Evolutionary conservation across 2,888 invertebrate species (phyloP).

Genomic region (Sarcophaga subvicina): DNA sequence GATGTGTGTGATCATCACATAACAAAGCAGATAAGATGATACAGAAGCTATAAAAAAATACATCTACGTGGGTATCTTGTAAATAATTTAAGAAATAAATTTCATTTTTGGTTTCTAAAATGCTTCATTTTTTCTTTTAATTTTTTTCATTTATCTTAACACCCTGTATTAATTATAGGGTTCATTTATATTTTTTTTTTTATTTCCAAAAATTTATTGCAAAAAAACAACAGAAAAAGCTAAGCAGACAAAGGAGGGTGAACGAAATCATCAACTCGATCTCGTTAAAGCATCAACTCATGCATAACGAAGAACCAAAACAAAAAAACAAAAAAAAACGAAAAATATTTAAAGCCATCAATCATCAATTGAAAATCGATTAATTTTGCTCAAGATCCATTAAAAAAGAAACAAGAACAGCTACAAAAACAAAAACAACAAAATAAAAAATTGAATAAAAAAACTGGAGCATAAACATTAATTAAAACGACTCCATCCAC

Average conservation of each 20-base stretch:
- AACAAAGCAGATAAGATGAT: too few relatives aligned
- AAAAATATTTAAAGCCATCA: conserved; percentile 35
- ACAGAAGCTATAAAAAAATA: too few relatives aligned
- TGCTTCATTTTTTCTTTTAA: not conserved
- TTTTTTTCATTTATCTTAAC: not conserved
- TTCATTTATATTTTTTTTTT: not conserved
- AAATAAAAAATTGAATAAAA: not conserved
- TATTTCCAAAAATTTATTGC: not conserved
- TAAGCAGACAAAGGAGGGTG: not conserved
- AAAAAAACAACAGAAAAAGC: not conserved
- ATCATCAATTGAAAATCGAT: conserved; percentile 59
- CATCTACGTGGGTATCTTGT: too few relatives aligned
- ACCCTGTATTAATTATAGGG: not conserved
- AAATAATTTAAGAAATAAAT: too few relatives aligned
- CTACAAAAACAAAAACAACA: conserved; percentile 7
- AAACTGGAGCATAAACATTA: conserved; percentile 49
- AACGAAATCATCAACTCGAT: not conserved
- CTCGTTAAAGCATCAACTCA: conserved; percentile 18
- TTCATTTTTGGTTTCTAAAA: not conserved
- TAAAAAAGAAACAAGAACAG: conserved; percentile 7
- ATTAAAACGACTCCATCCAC: conserved; percentile 25
- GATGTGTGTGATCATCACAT: too few relatives aligned
- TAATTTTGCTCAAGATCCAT: conserved; percentile 33
- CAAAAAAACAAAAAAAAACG: not conserved
- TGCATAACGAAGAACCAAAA: not conserved